Evolutionary conservation across 1,140 invertebrate genomes (phyloP).

Genomic region (Apis florea): DNA sequence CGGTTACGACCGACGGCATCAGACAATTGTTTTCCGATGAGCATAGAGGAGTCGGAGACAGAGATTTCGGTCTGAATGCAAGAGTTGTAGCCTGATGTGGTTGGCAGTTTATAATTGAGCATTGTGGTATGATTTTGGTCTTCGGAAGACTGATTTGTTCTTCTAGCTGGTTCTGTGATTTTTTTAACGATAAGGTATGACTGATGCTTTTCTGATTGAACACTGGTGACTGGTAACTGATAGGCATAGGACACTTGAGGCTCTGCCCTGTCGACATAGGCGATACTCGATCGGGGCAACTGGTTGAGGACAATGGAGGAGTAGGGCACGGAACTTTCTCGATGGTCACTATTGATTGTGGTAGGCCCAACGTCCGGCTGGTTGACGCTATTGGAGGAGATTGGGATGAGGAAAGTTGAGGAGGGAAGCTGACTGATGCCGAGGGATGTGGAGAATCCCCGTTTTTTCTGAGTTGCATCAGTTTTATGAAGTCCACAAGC

Average conservation of each 20-base stretch:
- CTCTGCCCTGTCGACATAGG: constrained; percentile 61
- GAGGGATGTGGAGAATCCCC: constrained; percentile 64
- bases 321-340: constrained; percentile 50
- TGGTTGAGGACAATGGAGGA: constrained; percentile 64
- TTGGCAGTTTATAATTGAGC: constrained; percentile 62
- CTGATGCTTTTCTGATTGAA: constrained; percentile 62
- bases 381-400: constrained; percentile 59
- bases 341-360: constrained; percentile 53
- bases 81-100: constrained; percentile 47
- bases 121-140: constrained; percentile 47
- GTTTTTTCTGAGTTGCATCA: constrained; percentile 71
- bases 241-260: constrained; percentile 57
- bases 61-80: constrained; percentile 50
- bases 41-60: constrained; percentile 46
- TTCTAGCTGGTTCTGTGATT: constrained; percentile 58
- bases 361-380: constrained; percentile 46
- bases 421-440: constrained; percentile 73
- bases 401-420: constrained; percentile 77
- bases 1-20: constrained; percentile 32
- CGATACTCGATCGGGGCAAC: constrained; percentile 58
- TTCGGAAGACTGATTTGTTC: constrained; percentile 47
- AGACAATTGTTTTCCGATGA: constrained; percentile 51
- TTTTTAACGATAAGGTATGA: constrained; percentile 74
- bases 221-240: constrained; percentile 50
- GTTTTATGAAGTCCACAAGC: constrained; percentile 77